Percentiles rank a stretch among this genome's conserved stretches.
Conservation (phyloP, 2,797 vertebrate species). For the Menidia menidia region DNA sequence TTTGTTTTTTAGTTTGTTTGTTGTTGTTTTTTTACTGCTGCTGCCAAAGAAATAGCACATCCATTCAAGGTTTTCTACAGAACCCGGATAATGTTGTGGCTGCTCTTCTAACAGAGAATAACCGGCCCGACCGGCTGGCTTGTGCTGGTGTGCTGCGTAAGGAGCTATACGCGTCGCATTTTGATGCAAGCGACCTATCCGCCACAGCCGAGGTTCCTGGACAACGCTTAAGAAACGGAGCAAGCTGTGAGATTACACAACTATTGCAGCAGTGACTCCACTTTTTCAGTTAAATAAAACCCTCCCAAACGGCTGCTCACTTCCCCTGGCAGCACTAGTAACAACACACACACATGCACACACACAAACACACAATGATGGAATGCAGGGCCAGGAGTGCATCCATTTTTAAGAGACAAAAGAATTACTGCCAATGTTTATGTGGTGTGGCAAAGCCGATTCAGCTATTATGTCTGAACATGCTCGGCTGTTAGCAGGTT, state of each 20-base stretch:
- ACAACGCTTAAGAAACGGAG: slow-evolving; percentile 50
- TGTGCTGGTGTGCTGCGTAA: neutral
- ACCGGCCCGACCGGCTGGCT: neutral
- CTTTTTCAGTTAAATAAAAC: slow-evolving; percentile 70
- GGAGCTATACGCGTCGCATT: slow-evolving; percentile 16
- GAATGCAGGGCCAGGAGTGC: slow-evolving; percentile 62
- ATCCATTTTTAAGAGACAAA: slow-evolving; percentile 52
- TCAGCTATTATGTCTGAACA: slow-evolving; percentile 70
- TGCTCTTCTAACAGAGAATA: neutral
- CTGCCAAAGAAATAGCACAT: neutral
- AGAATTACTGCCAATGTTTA: slow-evolving; percentile 51
- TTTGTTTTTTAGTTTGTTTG: too few species aligned
- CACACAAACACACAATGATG: slow-evolving; percentile 49
- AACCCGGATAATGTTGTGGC: neutral
- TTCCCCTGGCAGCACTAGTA: slow-evolving; percentile 70
- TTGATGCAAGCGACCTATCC: slow-evolving; percentile 12
- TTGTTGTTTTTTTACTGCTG: neutral
- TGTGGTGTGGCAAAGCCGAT: slow-evolving; percentile 49
- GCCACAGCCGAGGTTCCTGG: slow-evolving; percentile 20
- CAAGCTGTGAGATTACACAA: slow-evolving; percentile 67
- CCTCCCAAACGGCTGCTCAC: slow-evolving; percentile 67
- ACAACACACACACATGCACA: slow-evolving; percentile 41
- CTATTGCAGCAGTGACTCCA: slow-evolving; percentile 69
- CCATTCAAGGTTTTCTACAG: neutral
- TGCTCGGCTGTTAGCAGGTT: slow-evolving; percentile 60